Evolutionary conservation across 1,140 invertebrate genomes (phyloP), one percentile per base, ranked within the genome.

Genomic region (Ceratitis capitata): DNA sequence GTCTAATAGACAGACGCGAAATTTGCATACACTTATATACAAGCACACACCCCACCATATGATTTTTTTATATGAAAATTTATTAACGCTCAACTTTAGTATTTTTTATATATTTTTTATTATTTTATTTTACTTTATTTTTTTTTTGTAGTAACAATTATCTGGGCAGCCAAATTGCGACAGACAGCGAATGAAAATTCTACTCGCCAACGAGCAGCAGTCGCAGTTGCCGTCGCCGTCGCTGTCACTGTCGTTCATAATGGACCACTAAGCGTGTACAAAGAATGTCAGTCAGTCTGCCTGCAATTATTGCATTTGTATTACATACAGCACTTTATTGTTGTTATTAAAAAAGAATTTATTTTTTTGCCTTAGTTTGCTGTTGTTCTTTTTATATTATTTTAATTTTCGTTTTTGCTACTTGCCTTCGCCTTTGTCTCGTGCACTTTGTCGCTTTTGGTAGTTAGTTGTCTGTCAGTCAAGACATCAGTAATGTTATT

Each of bases 391-490:
- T 9, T 61, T 61, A 61, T 26, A 61, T 61, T 61, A 7, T 61
- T 56, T 29, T 61, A 35, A 32, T 58, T 23, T 53, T 35, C n/a
- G 14, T 9, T 58, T 35, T 3, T 85, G 45, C 74, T 85, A 26
- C n/a, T 74, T 85, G 61, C 86, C 83, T 61, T 83, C 51, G 69
- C 26, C 83, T 69, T 85, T 87, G 53, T 85, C 87, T 78, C 85
- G 78, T 87, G 86, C 56, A 84, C 84, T 87, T 87, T 87, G 88
- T 32, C 49, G 49, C 49, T 51, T 42, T 45, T 12, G 88, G 86
- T 89, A 88, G 89, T 90, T 90, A 90, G 89, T 90, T 45, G 69
- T 78, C 69, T 35, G 69, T 78, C 69, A 78, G 69, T 78, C 69
- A 45, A 23, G 69, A 16, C 61, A 88, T 89, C 87, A 86, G 19